phyloP scores from a whole-genome alignment of 2,888 invertebrate genomes.

The Caradrina clavipalpis region DNA sequence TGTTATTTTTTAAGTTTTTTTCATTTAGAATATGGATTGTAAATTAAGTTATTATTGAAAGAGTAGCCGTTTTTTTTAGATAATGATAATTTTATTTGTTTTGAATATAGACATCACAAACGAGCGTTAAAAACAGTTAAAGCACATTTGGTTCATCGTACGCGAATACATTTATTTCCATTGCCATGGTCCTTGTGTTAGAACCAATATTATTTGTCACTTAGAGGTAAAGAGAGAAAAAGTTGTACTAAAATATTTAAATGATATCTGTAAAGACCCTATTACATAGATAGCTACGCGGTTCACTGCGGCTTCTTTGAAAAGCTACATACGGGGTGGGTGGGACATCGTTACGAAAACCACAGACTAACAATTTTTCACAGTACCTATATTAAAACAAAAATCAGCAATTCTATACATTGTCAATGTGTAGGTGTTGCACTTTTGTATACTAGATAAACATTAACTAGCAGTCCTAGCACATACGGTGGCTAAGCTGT shows the following conservation, averaged over 20 bases:
- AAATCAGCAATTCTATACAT: too few species aligned
- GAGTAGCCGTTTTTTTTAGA: background rate
- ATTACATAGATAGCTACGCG: background rate
- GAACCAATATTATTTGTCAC: conserved; percentile 63
- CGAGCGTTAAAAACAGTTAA: background rate
- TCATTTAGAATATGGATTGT: background rate
- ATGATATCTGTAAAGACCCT: conserved; percentile 55
- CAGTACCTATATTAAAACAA: too few species aligned
- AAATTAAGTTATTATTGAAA: conserved; percentile 8
- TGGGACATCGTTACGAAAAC: too few species aligned
- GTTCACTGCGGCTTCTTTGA: too few species aligned
- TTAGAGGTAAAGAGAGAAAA: conserved; percentile 32
- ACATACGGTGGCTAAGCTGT: too few species aligned
- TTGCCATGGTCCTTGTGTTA: conserved; percentile 50
- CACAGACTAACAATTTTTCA: too few species aligned
- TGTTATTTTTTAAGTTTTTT: background rate
- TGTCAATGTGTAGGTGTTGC: too few species aligned
- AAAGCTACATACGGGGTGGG: too few species aligned
- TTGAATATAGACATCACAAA: background rate
- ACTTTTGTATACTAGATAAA: too few species aligned
- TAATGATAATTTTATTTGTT: too few species aligned
- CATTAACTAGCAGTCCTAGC: too few species aligned
- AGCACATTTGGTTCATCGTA: conserved; percentile 28
- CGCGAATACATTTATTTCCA: conserved; percentile 63
- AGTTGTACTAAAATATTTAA: conserved; percentile 65